These are phyloP conservation scores for Elephas maximus DNA, from an alignment of 2,113 vertebrate species.

Conservation along the genomic window DNA sequence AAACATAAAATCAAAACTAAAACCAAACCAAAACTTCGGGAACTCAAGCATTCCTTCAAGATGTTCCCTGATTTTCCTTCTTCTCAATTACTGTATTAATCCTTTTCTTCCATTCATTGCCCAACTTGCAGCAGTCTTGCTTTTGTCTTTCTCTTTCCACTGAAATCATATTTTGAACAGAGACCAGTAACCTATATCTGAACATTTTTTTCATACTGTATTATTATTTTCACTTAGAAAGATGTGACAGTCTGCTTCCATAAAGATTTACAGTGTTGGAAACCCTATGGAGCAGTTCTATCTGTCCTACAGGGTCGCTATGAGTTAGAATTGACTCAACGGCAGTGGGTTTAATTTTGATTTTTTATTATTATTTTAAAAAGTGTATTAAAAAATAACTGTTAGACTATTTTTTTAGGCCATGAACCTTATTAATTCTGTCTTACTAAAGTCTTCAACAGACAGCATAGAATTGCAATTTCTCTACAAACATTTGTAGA, in stretches of 20 bases:
- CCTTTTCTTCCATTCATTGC: not conserved
- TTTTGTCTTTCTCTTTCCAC: not conserved
- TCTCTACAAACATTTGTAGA: not conserved
- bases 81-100: not conserved
- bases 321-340: no score
- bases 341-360: no score
- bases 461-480: not conserved
- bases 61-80: not conserved
- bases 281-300: no score
- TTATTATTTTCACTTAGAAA: not conserved
- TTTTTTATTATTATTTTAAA: no score
- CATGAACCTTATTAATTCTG: not conserved
- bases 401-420: not conserved
- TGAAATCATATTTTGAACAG: not conserved
- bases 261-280: no score
- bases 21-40: not conserved
- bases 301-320: no score
- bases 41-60: not conserved
- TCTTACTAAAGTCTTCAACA: not conserved
- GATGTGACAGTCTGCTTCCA: no score
- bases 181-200: not conserved
- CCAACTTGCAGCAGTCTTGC: not conserved
- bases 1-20: conserved; percentile 38
- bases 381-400: not conserved
- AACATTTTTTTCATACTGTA: not conserved